Evolutionary conservation across 2,113 vertebrate species (phyloP).

Genomic region (Antennarius striatus): DNA sequence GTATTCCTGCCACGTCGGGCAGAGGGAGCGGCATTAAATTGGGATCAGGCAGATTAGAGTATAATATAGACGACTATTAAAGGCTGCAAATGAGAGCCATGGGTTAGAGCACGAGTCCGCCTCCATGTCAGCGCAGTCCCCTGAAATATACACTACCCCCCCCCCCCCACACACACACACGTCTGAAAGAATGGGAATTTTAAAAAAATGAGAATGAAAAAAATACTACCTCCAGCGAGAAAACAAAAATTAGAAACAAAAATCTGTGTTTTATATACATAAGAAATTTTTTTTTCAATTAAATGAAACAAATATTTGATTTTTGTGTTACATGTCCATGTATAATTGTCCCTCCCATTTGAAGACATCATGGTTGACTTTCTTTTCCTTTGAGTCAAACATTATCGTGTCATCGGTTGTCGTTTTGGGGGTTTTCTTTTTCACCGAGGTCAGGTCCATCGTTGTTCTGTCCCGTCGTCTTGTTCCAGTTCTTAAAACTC

Average conservation of each 20-base stretch:
- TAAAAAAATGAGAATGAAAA: conserved; percentile 1
- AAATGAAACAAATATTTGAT: too few relatives aligned
- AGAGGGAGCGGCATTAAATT: conserved; percentile 93
- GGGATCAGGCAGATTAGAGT: conserved; percentile 99
- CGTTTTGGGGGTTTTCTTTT: too few relatives aligned
- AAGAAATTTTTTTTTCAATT: too few relatives aligned
- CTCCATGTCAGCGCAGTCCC: conserved; percentile 46
- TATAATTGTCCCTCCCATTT: not conserved
- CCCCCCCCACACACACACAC: conserved; percentile 2
- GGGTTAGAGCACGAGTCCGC: conserved; percentile 76
- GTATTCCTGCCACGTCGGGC: conserved; percentile 82
- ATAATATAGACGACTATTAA: conserved; percentile 93
- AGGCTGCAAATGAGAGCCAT: conserved; percentile 93
- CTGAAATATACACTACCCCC: conserved; percentile 70
- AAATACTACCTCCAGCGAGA: not conserved
- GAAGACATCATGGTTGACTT: too few relatives aligned
- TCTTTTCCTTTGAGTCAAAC: too few relatives aligned
- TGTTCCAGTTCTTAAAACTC: too few relatives aligned
- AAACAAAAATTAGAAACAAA: not conserved
- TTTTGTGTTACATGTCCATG: too few relatives aligned
- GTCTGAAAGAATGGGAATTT: not conserved
- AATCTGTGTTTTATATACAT: not conserved
- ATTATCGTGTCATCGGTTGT: too few relatives aligned
- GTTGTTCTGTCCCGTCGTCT: too few relatives aligned
- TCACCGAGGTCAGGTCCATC: too few relatives aligned